phyloP scores from a whole-genome alignment of 53 echinoderm and acorn worm genomes.

The Holothuria scabra region DNA sequence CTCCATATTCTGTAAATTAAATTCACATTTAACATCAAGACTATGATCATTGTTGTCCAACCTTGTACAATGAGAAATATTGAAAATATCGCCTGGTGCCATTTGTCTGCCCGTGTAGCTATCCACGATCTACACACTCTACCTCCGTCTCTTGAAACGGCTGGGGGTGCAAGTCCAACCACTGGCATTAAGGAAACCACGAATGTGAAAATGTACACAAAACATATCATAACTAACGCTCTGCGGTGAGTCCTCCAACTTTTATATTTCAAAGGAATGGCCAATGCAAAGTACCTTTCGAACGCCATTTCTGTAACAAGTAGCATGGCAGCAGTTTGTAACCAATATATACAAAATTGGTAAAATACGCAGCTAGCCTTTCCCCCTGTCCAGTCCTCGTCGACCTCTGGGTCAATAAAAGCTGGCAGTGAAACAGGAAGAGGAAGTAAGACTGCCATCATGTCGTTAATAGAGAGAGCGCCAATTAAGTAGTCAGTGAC shows the following conservation, averaged over 20 bases:
- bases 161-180: constrained; percentile 83
- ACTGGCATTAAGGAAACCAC: constrained; percentile 77
- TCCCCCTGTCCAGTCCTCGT: constrained; percentile 75
- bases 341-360: constrained; percentile 92
- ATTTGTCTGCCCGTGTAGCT: constrained; percentile 72
- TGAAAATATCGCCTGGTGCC: constrained; percentile 76
- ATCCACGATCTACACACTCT: constrained; percentile 87
- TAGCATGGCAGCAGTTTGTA: constrained; percentile 88
- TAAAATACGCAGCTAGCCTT: constrained; percentile 86
- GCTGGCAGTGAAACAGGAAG: constrained; percentile 88
- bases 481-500: constrained; percentile 88
- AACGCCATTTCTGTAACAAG: constrained; percentile 90
- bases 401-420: constrained; percentile 70
- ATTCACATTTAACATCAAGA: constrained; percentile 80
- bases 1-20: constrained; percentile 70
- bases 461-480: constrained; percentile 82
- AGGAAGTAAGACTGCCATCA: constrained; percentile 79
- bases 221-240: constrained; percentile 66
- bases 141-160: constrained; percentile 54
- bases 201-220: constrained; percentile 78
- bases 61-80: constrained; percentile 83
- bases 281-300: constrained; percentile 82
- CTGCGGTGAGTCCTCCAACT: constrained; percentile 73
- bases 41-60: constrained; percentile 85
- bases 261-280: constrained; percentile 86